Conservation (phyloP, 2,797 vertebrate species). For the Calcarius lapponicus region DNA sequence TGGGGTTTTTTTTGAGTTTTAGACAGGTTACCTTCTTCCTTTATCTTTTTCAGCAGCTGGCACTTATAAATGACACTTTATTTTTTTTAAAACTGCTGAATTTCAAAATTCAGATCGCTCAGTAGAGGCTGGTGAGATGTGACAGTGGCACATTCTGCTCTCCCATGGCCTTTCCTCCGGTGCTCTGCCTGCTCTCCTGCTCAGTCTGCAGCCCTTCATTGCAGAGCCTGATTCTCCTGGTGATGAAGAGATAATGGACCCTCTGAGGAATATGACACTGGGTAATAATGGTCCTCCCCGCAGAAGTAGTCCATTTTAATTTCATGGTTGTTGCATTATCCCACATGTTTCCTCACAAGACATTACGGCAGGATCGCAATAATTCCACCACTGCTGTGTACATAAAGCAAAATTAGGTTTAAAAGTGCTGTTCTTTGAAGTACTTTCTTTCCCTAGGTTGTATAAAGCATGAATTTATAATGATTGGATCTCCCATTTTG, state of each 20-base stretch:
- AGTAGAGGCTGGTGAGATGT: slow-evolving; percentile 13
- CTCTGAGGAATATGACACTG: slow-evolving; percentile 46
- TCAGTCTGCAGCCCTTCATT: not conserved
- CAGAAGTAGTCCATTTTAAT: slow-evolving; percentile 61
- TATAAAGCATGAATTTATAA: slow-evolving; percentile 26
- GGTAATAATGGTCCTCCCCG: slow-evolving; percentile 20
- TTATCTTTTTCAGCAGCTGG: slow-evolving; percentile 46
- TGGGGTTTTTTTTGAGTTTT: not conserved
- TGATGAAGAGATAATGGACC: slow-evolving; percentile 64
- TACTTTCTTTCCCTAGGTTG: not conserved
- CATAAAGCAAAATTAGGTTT: not conserved
- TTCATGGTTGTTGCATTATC: slow-evolving; percentile 63
- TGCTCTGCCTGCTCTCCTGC: not conserved
- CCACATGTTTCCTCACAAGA: slow-evolving; percentile 44
- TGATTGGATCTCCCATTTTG: not conserved
- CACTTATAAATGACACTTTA: slow-evolving; percentile 9
- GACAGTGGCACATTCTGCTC: not conserved
- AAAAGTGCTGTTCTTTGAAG: not conserved
- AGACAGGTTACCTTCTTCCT: slow-evolving; percentile 7
- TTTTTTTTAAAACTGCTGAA: not conserved
- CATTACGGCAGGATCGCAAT: slow-evolving; percentile 21
- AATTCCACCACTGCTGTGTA: not conserved
- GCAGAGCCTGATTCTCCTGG: slow-evolving; percentile 27
- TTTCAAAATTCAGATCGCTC: not conserved
- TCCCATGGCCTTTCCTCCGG: slow-evolving; percentile 22